Conservation (phyloP, 2,888 invertebrate genomes). For the Ganaspis brasiliensis region DNA sequence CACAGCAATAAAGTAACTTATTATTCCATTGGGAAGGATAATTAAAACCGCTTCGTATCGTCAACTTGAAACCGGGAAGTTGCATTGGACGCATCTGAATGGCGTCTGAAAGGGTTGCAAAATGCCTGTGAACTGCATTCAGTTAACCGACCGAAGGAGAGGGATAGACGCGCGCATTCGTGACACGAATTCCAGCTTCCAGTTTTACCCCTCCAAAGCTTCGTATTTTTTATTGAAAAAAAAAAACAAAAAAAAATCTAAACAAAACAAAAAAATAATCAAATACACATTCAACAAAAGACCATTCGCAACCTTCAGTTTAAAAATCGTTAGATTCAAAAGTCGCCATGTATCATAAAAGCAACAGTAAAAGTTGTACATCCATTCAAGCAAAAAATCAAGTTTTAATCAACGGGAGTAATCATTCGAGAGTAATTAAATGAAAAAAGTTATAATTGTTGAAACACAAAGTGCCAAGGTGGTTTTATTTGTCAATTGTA, state of each 20-base stretch:
- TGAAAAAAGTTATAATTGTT: too few relatives aligned
- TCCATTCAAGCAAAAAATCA: too few relatives aligned
- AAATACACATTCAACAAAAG: too few relatives aligned
- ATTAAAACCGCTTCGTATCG: constrained; percentile 10
- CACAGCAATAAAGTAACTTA: constrained; percentile 28
- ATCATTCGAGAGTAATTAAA: too few relatives aligned
- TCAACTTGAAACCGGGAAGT: constrained; percentile 58
- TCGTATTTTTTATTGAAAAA: constrained; percentile 16
- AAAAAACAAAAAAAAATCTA: neutral
- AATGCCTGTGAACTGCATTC: constrained; percentile 77
- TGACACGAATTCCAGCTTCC: constrained; percentile 73
- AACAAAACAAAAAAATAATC: too few relatives aligned
- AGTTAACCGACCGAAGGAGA: constrained; percentile 64
- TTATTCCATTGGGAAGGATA: neutral
- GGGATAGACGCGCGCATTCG: constrained; percentile 76
- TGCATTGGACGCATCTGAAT: constrained; percentile 76
- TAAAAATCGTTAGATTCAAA: too few relatives aligned
- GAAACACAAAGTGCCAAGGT: too few relatives aligned
- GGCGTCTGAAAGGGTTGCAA: constrained; percentile 76
- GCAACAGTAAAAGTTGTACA: too few relatives aligned
- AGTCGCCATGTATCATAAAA: too few relatives aligned
- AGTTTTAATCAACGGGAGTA: too few relatives aligned
- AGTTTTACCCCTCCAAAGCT: constrained; percentile 54
- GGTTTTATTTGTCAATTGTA: too few relatives aligned
- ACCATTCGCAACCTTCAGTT: too few relatives aligned